Evolutionary conservation across 2,888 invertebrate species (phyloP).

Genomic region (Pristionchus entomophagus): DNA sequence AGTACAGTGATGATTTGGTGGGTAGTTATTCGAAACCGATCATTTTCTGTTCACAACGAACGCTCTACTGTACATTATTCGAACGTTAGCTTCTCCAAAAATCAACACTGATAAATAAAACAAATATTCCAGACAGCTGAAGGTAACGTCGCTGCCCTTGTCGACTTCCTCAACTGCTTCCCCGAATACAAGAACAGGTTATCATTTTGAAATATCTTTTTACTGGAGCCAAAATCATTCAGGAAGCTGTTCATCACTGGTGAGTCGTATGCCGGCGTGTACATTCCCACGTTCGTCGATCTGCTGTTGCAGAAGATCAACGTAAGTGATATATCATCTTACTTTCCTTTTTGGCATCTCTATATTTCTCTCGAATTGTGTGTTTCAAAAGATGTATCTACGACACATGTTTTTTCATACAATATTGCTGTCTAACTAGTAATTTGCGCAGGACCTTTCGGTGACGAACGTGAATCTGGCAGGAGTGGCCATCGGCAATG

Average conservation of each 20-base stretch:
- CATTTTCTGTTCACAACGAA: neutral
- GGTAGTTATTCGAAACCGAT: neutral
- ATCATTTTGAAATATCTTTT: neutral
- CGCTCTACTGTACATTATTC: no score
- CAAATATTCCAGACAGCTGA: conserved; percentile 72
- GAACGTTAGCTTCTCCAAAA: no score
- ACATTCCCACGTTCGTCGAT: conserved; percentile 48
- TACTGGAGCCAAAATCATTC: neutral
- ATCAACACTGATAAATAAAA: no score
- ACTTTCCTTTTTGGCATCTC: no score
- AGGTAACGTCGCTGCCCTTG: conserved; percentile 77
- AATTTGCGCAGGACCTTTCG: neutral
- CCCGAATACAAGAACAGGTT: conserved; percentile 75
- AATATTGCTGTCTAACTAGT: neutral
- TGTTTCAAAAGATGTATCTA: no score
- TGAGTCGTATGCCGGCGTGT: conserved; percentile 49
- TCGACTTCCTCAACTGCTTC: conserved; percentile 78
- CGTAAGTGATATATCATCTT: neutral
- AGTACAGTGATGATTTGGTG: conserved; percentile 63
- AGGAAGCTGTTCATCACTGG: conserved; percentile 67
- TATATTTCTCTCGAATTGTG: no score
- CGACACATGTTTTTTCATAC: no score
- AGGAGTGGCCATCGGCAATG: conserved; percentile 43
- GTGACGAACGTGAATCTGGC: conserved; percentile 22
- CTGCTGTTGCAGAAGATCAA: conserved; percentile 42